phyloP scores from a whole-genome alignment of 2,888 invertebrate genomes.

The Siphlonurus alternatus region DNA sequence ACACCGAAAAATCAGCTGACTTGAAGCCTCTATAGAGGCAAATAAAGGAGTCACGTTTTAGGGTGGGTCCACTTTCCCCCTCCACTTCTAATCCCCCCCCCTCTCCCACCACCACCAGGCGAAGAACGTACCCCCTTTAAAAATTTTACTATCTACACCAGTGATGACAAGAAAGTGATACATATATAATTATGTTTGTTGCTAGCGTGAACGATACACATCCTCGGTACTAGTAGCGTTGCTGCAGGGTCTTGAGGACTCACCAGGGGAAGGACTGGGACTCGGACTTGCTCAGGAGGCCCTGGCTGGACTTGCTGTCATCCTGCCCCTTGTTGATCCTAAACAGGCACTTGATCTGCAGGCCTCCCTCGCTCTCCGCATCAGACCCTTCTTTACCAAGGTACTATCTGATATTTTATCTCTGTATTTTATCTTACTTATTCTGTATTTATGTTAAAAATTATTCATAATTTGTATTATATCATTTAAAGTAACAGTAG shows the following conservation, averaged over 20 bases:
- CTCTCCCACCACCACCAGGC: no score
- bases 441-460: not conserved
- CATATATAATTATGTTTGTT: no score
- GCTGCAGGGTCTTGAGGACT: not conserved
- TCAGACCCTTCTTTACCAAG: not conserved
- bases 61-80: no score
- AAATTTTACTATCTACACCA: no score
- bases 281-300: not conserved
- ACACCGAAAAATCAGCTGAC: no score
- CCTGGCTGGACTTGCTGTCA: not conserved
- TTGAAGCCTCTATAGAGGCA: no score
- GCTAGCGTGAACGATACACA: not conserved
- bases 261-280: not conserved
- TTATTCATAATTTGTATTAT: not conserved
- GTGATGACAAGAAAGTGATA: no score
- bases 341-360: not conserved
- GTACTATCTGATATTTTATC: not conserved
- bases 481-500: no score
- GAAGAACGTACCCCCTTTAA: no score
- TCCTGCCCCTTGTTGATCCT: not conserved
- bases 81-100: no score
- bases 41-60: no score
- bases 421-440: not conserved
- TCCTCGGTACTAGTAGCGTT: not conserved
- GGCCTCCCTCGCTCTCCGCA: not conserved